phyloP scores from a whole-genome alignment of 2,888 invertebrate genomes.

The Pterostichus madidus region DNA sequence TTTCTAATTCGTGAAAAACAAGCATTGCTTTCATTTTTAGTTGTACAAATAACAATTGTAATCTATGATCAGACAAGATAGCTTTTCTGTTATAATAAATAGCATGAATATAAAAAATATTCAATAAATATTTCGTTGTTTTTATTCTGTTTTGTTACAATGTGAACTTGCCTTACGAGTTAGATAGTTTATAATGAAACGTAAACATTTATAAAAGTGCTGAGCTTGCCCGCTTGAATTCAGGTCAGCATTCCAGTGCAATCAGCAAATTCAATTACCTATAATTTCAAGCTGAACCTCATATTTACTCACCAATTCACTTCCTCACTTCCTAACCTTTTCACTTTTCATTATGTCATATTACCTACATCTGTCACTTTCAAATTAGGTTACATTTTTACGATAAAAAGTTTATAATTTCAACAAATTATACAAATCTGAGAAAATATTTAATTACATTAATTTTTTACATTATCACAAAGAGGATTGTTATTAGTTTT shows the following conservation, averaged over 20 bases:
- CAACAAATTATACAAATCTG: not conserved
- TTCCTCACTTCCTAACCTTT: conserved; percentile 34
- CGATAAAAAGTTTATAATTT: not conserved
- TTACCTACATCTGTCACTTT: not conserved
- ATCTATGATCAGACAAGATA: no score
- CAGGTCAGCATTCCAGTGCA: conserved; percentile 39
- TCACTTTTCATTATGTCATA: not conserved
- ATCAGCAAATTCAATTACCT: conserved; percentile 47
- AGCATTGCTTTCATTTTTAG: no score
- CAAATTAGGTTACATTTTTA: not conserved
- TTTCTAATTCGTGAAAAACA: no score
- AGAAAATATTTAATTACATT: no score
- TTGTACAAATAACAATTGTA: no score
- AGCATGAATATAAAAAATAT: no score
- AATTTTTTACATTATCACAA: no score
- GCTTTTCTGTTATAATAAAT: no score
- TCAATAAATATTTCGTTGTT: not conserved
- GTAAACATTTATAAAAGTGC: conserved; percentile 39
- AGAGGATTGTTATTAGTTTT: no score
- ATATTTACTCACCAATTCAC: conserved; percentile 28
- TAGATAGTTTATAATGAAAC: not conserved
- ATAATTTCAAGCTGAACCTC: conserved; percentile 12
- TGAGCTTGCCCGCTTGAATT: conserved; percentile 1
- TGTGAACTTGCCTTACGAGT: no score
- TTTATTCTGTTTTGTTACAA: not conserved